phyloP scores from a whole-genome alignment of 2,888 invertebrate genomes.

The Drosophila birchii region DNA sequence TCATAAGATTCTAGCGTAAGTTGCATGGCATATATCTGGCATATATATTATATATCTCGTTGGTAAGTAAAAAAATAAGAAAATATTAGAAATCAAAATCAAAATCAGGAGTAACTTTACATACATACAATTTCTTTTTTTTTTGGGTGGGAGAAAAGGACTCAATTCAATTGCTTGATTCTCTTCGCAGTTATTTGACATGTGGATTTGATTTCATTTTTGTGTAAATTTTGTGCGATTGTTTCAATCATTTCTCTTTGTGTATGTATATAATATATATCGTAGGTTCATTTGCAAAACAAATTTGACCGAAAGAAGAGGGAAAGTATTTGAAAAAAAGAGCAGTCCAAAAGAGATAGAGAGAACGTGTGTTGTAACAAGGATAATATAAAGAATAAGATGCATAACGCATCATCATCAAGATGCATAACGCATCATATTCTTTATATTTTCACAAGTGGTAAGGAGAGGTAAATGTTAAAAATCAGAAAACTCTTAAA shows the following conservation, averaged over 20 bases:
- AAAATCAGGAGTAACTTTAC: conserved; percentile 59
- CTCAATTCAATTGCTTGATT: conserved; percentile 57
- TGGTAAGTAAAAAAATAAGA: conserved; percentile 19
- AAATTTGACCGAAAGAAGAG: conserved; percentile 57
- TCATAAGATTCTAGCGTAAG: conserved; percentile 52
- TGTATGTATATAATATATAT: conserved; percentile 64
- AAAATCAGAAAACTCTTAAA: conserved; percentile 16
- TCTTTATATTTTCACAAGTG: neutral
- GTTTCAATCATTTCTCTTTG: conserved; percentile 55
- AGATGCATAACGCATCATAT: too few relatives aligned
- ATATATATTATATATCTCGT: conserved; percentile 26
- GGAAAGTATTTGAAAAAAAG: conserved; percentile 39
- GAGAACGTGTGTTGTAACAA: neutral
- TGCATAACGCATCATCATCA: neutral
- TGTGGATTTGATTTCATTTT: conserved; percentile 32
- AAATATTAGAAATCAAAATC: conserved; percentile 18
- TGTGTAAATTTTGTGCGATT: conserved; percentile 71
- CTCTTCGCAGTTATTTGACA: conserved; percentile 55
- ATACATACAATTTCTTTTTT: conserved; percentile 71
- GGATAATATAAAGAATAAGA: neutral
- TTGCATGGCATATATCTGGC: conserved; percentile 60
- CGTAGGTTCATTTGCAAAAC: conserved; percentile 61
- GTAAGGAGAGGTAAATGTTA: conserved; percentile 15
- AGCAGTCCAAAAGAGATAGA: conserved; percentile 57
- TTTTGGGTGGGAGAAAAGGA: conserved; percentile 38